phyloP scores from a whole-genome alignment of 2,113 vertebrate genomes.

The Phrynosoma platyrhinos region DNA sequence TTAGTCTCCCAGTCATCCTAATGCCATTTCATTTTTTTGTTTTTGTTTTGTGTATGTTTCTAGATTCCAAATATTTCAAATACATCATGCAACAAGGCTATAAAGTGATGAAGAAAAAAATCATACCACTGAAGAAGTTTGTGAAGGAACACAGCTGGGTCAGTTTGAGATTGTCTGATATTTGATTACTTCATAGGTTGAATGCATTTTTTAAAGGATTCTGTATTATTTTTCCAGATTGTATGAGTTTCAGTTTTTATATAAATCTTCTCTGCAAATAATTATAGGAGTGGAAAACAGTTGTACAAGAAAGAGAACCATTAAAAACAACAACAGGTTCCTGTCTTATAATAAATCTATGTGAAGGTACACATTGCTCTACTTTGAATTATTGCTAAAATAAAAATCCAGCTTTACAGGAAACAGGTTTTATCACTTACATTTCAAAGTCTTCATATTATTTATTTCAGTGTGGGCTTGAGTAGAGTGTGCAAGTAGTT shows the following conservation, averaged over 20 bases:
- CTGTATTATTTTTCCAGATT: slow-evolving; percentile 16
- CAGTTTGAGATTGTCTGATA: slow-evolving; percentile 42
- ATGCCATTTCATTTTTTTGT: slow-evolving; percentile 6
- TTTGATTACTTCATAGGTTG: slow-evolving; percentile 27
- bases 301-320: neutral
- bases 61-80: slow-evolving; percentile 80
- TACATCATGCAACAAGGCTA: slow-evolving; percentile 71
- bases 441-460: neutral
- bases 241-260: neutral
- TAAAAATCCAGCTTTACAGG: neutral
- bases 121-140: slow-evolving; percentile 76
- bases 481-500: neutral
- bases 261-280: neutral
- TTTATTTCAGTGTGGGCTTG: neutral
- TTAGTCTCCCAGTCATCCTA: neutral
- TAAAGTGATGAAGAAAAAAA: slow-evolving; percentile 65
- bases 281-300: neutral
- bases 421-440: neutral
- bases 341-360: slow-evolving; percentile 63
- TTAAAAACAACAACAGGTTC: slow-evolving; percentile 18
- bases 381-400: slow-evolving; percentile 13
- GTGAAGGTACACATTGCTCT: neutral
- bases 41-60: slow-evolving; percentile 11
- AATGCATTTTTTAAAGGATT: slow-evolving; percentile 7
- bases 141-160: slow-evolving; percentile 67